Base-by-base conservation (phyloP, 2,797 vertebrate species). In the Sebastes nivosus region DNA sequence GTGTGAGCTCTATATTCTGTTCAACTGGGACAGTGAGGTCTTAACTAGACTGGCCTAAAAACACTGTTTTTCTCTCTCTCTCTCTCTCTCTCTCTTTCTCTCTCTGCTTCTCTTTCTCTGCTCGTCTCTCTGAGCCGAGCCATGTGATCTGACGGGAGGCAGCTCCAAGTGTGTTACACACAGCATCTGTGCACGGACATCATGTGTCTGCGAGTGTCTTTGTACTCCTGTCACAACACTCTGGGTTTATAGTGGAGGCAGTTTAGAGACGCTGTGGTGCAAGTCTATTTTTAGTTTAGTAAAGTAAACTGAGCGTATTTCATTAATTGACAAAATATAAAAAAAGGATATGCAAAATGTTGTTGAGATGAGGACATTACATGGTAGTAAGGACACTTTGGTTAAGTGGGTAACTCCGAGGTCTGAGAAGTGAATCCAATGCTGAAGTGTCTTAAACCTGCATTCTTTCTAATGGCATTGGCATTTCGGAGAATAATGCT, bases 41-140 rank as follows among this genome's bases (percentile, higher is more conserved):
- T 80, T 77, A 85, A 81, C 80, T 67, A 87, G 77, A 67, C 38
- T 70, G 87, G 58, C 83, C 89, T 86, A 86, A 86, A 90, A 90
- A 89, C 87, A 77, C 75, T 20, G 27, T 84, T 75, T 63, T 38
- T 13, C 36, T 61, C 61, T 64, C 24, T 32, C 32, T 2, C 29
- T 29, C 29, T 61, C 68, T 27, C 55, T 20, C 12, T 74, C 34
- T 34, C 46, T 24, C 14, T 58, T 71, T 20, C 66, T 68, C 25
- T 68, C 14, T 2, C 29, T 24, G 36, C 57, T 57, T 42, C 38
- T 64, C 61, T 64, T n/a, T 67, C 71, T 58, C 68, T 52, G 42
- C 73, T 70, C 9, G 63, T 68, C 25, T 68, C 14, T 2, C 29
- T 24, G 59, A 79, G 59, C 13, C 3, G 5, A 34, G 57, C 73